Evolutionary conservation across 2,888 invertebrate genomes (phyloP).

Genomic region (Phlogophora meticulosa): DNA sequence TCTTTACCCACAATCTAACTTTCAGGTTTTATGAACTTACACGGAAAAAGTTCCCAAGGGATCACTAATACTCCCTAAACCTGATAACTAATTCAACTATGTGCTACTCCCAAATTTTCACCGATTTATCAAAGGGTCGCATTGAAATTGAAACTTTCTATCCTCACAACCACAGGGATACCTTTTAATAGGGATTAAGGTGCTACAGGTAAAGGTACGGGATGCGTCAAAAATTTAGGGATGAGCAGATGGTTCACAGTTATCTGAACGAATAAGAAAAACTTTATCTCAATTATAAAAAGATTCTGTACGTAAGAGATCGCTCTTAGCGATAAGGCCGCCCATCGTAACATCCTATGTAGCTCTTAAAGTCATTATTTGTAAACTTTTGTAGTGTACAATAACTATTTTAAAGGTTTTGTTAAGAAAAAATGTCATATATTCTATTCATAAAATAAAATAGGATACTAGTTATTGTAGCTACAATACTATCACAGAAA

Average conservation of each 20-base stretch:
- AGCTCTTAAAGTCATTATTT: too few species aligned
- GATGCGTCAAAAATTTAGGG: not conserved
- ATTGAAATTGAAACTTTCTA: slow-evolving; percentile 49
- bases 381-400: too few species aligned
- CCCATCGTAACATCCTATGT: too few species aligned
- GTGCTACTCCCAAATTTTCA: not conserved
- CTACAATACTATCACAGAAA: too few species aligned
- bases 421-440: too few species aligned
- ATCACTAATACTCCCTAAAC: slow-evolving; percentile 9
- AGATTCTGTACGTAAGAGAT: too few species aligned
- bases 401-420: too few species aligned
- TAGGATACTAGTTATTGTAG: too few species aligned
- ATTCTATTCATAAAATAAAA: too few species aligned
- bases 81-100: slow-evolving; percentile 53
- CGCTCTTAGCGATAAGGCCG: too few species aligned
- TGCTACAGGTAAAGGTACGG: slow-evolving; percentile 25
- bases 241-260: not conserved
- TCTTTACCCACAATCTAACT: slow-evolving; percentile 6
- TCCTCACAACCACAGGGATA: slow-evolving; percentile 18
- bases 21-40: slow-evolving; percentile 27
- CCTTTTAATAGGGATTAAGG: slow-evolving; percentile 21
- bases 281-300: not conserved
- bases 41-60: slow-evolving; percentile 10
- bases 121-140: slow-evolving; percentile 44
- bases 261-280: not conserved